Base-by-base conservation (phyloP, 2,888 invertebrate species). In the Lypha dubia region DNA sequence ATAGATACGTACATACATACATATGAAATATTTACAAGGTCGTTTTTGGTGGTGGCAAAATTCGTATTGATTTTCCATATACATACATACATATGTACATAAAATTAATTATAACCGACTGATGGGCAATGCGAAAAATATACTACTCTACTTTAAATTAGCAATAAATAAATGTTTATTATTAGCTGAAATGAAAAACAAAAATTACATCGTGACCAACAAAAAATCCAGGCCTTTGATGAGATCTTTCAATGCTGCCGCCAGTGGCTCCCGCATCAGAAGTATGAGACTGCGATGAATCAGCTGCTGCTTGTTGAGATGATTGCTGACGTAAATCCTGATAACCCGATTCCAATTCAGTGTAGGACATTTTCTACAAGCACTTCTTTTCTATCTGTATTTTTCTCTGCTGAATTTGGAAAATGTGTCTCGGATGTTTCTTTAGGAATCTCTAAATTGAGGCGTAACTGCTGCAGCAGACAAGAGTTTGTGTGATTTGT, bases 341-440 rank as follows among this genome's bases (percentile, higher is more conserved):
- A 93, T 97, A 97, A 88, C 97, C 97, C 93, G 96, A 96, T 94
- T 97, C 97, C 90, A 97, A 93, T 94, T 97, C 97, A 92, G 97
- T 97, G 93, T 97, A 97, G 92, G 97, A 97, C 97, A 97, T 97
- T 82, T 81, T 87, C 46, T 0, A 8, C 41, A 44, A 58, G 3
- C n/a, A 46, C 1, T 15, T 49, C 35, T 53, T 46, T 11, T 32
- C 49, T 67, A 51, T 41, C 20, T 38, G 11, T 22, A 7, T 8
- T 28, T 28, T 53, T 3, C 11, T 60, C 46, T 62, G 24, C 41
- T 35, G 44, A 53, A 15, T 53, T 63, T 60, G 32, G 1, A n/a
- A 28, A 49, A 63, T 49, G 60, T 68, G 28, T 67, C 44, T 56
- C 51, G 49, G 56, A n/a, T n/a, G n/a, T 11, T 46, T 15, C 17